Percentiles rank a stretch among this genome's conserved stretches.
phyloP scores from a whole-genome alignment of 2,113 vertebrate species.

The Larimichthys crocea region DNA sequence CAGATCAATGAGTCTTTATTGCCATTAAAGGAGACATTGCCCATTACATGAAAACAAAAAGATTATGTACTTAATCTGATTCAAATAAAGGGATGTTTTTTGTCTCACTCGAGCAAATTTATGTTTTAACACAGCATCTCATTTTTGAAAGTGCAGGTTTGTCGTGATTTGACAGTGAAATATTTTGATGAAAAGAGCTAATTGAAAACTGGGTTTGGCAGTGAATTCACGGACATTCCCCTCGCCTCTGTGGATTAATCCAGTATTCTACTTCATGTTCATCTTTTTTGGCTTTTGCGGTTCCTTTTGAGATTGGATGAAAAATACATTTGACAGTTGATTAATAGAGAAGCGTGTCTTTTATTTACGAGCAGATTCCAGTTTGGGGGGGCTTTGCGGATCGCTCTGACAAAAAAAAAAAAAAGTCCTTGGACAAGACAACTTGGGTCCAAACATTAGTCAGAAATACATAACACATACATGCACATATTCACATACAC shows the following conservation, averaged over 20 bases:
- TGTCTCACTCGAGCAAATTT: constrained; percentile 21
- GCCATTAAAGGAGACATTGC: constrained; percentile 39
- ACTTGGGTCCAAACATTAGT: neutral
- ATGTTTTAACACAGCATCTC: constrained; percentile 1
- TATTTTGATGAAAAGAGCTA: constrained; percentile 22
- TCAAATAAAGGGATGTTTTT: constrained; percentile 34
- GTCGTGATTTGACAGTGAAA: constrained; percentile 32
- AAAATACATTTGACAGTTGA: constrained; percentile 52
- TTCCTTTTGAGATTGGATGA: constrained; percentile 49
- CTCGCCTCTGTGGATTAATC: constrained; percentile 29
- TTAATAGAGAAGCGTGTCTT: constrained; percentile 36
- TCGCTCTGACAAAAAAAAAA: neutral
- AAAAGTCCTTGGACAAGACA: neutral
- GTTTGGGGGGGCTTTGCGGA: neutral
- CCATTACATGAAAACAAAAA: constrained; percentile 32
- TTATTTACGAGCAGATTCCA: constrained; percentile 39
- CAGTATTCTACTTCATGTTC: constrained; percentile 61
- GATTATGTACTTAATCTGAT: constrained; percentile 31
- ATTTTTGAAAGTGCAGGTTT: constrained; percentile 11
- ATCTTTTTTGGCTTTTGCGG: constrained; percentile 33
- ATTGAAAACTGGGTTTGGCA: constrained; percentile 35
- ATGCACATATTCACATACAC: neutral
- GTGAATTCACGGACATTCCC: constrained; percentile 18
- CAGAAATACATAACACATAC: neutral
- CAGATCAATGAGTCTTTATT: constrained; percentile 49